Evolutionary conservation across 1,140 invertebrate genomes (phyloP).

Genomic region (Drosophila littoralis): DNA sequence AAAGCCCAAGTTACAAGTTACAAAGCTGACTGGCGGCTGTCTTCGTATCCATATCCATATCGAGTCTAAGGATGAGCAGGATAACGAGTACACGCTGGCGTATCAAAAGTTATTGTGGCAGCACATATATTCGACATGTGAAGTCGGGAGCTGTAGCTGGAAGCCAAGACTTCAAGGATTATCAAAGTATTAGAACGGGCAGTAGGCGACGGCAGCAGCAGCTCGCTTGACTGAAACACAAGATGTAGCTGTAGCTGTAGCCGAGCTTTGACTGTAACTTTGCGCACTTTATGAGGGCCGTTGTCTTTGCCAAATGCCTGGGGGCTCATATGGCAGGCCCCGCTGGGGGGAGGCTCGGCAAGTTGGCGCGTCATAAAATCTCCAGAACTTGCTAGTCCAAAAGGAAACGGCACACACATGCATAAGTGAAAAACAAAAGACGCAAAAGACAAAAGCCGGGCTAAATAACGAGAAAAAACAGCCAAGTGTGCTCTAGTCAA

Average conservation of each 20-base stretch:
- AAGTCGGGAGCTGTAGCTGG: constrained; percentile 1
- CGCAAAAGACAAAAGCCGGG: constrained; percentile 60
- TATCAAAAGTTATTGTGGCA: constrained; percentile 74
- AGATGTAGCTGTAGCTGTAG: constrained; percentile 13
- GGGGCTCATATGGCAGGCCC: constrained; percentile 51
- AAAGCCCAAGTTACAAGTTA: constrained; percentile 76
- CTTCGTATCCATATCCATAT: constrained; percentile 38
- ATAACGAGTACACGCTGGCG: constrained; percentile 33
- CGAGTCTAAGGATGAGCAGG: constrained; percentile 15
- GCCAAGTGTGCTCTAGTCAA: no score
- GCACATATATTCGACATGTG: constrained; percentile 55
- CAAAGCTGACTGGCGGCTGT: constrained; percentile 74
- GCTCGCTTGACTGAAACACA: constrained; percentile 8
- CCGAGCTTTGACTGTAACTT: constrained; percentile 71
- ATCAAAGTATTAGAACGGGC: constrained; percentile 69
- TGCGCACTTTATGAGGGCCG: constrained; percentile 71
- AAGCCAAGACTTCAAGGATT: constrained; percentile 60
- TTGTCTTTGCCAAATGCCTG: constrained; percentile 58
- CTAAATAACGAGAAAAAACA: constrained; percentile 12
- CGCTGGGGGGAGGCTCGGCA: constrained; percentile 18
- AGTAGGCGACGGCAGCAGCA: not conserved
- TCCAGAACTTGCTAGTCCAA: constrained; percentile 39
- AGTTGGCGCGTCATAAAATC: constrained; percentile 67
- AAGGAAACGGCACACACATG: constrained; percentile 70
- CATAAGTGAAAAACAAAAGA: constrained; percentile 78